phyloP scores from a whole-genome alignment of 53 echinoderm and acorn worm species.

The Arbacia lixula region DNA sequence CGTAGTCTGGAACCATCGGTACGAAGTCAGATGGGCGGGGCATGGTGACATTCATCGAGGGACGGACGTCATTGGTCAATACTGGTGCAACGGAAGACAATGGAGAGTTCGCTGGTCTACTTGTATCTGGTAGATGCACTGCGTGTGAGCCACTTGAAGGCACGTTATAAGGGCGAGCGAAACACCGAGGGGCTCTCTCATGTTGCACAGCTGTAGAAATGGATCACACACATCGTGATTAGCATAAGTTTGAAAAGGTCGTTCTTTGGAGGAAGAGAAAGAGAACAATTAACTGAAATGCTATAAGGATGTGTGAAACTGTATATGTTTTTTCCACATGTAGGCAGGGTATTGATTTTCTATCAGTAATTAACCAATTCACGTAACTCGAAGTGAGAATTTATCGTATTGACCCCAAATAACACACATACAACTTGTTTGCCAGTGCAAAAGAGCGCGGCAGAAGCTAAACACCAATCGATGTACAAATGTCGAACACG shows the following conservation, averaged over 20 bases:
- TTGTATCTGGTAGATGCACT: background rate
- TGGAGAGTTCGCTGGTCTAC: background rate
- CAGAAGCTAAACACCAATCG: slow-evolving; percentile 24
- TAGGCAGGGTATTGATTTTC: slow-evolving; percentile 32
- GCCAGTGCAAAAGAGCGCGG: slow-evolving; percentile 37
- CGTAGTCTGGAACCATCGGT: slow-evolving; percentile 66
- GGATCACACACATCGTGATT: too few relatives aligned
- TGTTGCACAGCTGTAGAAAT: slow-evolving; percentile 85
- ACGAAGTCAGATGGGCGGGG: slow-evolving; percentile 63
- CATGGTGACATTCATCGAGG: slow-evolving; percentile 15
- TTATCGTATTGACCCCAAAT: slow-evolving; percentile 37
- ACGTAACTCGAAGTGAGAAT: slow-evolving; percentile 1
- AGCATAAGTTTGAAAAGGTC: too few relatives aligned
- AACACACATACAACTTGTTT: slow-evolving; percentile 5
- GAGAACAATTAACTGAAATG: too few relatives aligned
- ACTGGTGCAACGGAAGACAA: background rate
- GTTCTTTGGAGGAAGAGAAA: too few relatives aligned
- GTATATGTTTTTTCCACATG: background rate
- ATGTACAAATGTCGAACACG: too few relatives aligned
- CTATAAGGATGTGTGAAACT: background rate
- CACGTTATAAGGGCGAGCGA: slow-evolving; percentile 69
- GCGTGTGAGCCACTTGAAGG: background rate
- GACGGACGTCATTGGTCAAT: slow-evolving; percentile 5
- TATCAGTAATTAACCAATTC: background rate
- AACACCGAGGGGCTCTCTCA: slow-evolving; percentile 92